Percentiles rank a stretch among this genome's conserved stretches.
Conservation (phyloP, 2,113 vertebrate species). For the Grantiella picta region DNA sequence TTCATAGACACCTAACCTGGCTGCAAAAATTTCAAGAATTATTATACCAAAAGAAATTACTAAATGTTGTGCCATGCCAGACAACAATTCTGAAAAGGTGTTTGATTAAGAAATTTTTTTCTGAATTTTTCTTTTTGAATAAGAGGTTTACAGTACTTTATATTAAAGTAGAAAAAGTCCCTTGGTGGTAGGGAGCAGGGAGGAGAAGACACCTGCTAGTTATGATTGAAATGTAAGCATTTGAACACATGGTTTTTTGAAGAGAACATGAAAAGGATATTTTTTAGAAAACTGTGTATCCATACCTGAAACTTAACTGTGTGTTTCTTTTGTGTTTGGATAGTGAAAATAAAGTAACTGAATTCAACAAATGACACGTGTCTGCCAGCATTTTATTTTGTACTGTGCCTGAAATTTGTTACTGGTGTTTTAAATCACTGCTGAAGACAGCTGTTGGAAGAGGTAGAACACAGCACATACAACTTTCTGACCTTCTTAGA, state of each 20-base stretch:
- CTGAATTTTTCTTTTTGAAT: background rate
- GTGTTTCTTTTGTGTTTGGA: background rate
- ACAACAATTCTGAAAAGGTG: background rate
- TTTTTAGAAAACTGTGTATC: background rate
- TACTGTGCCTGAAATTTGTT: background rate
- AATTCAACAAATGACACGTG: background rate
- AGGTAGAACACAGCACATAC: background rate
- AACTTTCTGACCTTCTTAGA: background rate
- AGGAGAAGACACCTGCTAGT: background rate
- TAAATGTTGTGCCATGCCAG: background rate
- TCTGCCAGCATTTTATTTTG: background rate
- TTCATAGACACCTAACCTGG: background rate
- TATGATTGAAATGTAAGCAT: background rate
- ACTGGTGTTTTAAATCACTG: background rate
- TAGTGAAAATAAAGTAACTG: slow-evolving; percentile 40
- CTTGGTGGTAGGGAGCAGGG: background rate
- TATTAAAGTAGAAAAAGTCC: slow-evolving; percentile 22
- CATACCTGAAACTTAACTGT: slow-evolving; percentile 1
- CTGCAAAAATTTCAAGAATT: background rate
- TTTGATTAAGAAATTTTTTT: background rate
- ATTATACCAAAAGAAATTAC: background rate
- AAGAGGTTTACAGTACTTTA: slow-evolving; percentile 32
- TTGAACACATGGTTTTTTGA: background rate
- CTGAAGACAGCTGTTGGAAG: background rate
- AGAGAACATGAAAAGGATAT: background rate